Base-by-base conservation (phyloP, 2,113 vertebrate species). In the Podocnemis expansa region DNA sequence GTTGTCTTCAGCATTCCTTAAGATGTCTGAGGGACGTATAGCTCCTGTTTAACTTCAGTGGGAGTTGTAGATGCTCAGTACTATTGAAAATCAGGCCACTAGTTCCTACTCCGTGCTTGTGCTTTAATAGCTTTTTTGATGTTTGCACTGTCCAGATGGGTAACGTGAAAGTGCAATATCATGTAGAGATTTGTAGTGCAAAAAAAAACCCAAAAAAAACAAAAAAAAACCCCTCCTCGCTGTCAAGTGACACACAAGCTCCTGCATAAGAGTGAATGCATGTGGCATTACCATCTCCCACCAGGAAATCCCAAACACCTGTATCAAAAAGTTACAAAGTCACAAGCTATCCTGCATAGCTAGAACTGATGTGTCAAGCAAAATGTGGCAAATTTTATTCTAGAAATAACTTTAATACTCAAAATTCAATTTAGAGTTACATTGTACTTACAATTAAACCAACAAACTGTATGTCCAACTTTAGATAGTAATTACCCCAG, bases 111-210 rank as follows among this genome's bases (percentile, higher is more conserved):
- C 94, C 89, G 14, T 82, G 93, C 85, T 87, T 78, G 49, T 97
- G 87, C 85, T 87, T 94, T 96, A 89, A 81, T 73, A 95, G 94
- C 82, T 82, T 91, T 90, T 90, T 89, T 92, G 89, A 95, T 90
- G 95, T 67, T 97, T 94, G 96, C 94, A 95, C 84, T 93, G 75
- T 95, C 67, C 94, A 95, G 89, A 95, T 95, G 92, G 90, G 92
- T 88, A 94, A 73, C 43, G 1, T 83, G 91, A 56, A 96, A 97
- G 96, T 97, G 96, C 96, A 97, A 96, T 97, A 96, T 96, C 97
- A 95, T 97, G 97, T 97, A 93, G 96, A 96, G 95, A 90, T 93
- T 97, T 96, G 87, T 51, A 41, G 2, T 91, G 85, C 85, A 93
- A 34, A 54, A 88, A 88, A 80, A 67, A 63, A 67, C 89, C 83